Percentiles rank a stretch among this genome's conserved stretches.
Evolutionary conservation across 2,888 invertebrate genomes (phyloP).

Genomic region (Caenorhabditis macrosperma): DNA sequence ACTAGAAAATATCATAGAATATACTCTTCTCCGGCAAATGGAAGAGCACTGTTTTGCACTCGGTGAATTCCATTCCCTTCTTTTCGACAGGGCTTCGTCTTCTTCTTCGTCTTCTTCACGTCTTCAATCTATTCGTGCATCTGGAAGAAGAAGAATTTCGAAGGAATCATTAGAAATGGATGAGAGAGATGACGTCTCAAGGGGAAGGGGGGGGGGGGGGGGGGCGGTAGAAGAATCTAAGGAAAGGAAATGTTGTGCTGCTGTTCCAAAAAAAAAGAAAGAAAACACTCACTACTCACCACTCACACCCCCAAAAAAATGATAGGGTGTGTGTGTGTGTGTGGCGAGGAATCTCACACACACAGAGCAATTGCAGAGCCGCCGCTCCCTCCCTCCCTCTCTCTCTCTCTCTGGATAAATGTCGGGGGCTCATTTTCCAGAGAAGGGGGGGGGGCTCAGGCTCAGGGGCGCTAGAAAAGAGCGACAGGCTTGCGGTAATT

Average conservation of each 20-base stretch:
- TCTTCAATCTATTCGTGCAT: conserved; percentile 38
- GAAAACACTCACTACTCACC: too few species aligned
- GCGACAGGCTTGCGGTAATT: conserved; percentile 25
- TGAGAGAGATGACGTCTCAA: conserved; percentile 29
- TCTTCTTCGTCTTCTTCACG: background rate
- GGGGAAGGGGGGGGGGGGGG: background rate
- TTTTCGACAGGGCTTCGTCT: too few species aligned
- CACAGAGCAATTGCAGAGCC: conserved; percentile 1
- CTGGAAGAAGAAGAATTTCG: conserved; percentile 24
- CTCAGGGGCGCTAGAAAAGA: conserved; percentile 15
- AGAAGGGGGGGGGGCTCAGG: too few species aligned
- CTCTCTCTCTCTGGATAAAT: conserved; percentile 21
- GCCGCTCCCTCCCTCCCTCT: too few species aligned
- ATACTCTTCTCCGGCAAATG: conserved; percentile 76
- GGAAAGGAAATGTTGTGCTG: background rate
- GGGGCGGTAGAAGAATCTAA: background rate
- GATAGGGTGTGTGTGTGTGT: conserved; percentile 23
- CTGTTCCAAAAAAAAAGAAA: too few species aligned
- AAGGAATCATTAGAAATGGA: conserved; percentile 42
- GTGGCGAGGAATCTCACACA: background rate
- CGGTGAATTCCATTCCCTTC: conserved; percentile 52
- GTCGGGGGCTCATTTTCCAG: conserved; percentile 20
- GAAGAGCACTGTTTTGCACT: conserved; percentile 74
- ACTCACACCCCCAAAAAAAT: conserved; percentile 1
- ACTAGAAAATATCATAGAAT: conserved; percentile 67